These are phyloP conservation scores for Diplodus sargus DNA, from an alignment of 2,797 vertebrate genomes.

Conservation along the genomic window DNA sequence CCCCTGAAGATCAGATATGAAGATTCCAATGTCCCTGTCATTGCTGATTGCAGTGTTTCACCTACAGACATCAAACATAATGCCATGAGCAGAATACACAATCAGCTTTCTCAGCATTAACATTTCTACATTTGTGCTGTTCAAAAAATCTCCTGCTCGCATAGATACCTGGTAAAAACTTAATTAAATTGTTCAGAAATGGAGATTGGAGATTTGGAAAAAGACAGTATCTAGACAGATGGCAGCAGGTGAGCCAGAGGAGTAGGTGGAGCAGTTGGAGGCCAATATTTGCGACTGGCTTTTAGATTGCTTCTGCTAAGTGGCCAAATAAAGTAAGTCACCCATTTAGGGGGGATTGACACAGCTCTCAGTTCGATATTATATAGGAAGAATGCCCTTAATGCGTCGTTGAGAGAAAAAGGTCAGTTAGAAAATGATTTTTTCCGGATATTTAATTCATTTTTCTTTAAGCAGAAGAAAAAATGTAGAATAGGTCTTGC, in stretches of 20 bases:
- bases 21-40: conserved; percentile 9
- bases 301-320: conserved; percentile 45
- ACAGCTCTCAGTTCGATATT: conserved; percentile 1
- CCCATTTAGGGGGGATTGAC: conserved; percentile 11
- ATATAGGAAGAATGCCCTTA: neutral
- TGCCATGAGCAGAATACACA: neutral
- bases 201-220: conserved; percentile 15
- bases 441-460: neutral
- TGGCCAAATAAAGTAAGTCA: conserved; percentile 29
- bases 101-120: neutral
- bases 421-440: neutral
- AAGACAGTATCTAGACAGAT: conserved; percentile 42
- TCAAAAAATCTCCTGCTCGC: neutral
- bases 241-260: conserved; percentile 48
- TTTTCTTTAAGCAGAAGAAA: neutral
- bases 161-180: neutral
- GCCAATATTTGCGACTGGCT: conserved; percentile 43
- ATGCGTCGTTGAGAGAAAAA: conserved; percentile 7
- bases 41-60: conserved; percentile 29
- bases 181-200: conserved; percentile 24
- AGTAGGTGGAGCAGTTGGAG: conserved; percentile 51
- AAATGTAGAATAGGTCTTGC: neutral
- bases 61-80: conserved; percentile 15
- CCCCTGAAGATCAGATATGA: conserved; percentile 24
- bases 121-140: neutral